A percentile compares a stretch with the other conserved stretches of the same genome.
Evolutionary conservation across 2,888 invertebrate species (phyloP).

Genomic region (Spicauda simplicius): DNA sequence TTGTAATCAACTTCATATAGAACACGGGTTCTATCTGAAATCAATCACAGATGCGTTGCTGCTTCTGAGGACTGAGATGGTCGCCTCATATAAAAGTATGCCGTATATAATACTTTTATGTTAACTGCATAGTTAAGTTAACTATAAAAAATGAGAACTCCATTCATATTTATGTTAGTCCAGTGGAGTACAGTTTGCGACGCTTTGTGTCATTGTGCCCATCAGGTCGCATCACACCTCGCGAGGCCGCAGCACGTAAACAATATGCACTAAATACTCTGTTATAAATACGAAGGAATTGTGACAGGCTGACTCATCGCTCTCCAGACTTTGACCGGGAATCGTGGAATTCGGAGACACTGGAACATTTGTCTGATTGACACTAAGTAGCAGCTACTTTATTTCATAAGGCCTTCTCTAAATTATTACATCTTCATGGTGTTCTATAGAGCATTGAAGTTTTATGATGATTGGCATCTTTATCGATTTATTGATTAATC

Average conservation of each 20-base stretch:
- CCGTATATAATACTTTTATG: too few species aligned
- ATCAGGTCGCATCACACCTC: constrained; percentile 7
- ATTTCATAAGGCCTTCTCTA: neutral
- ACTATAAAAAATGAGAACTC: neutral
- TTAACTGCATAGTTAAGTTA: too few species aligned
- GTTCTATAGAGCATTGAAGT: too few species aligned
- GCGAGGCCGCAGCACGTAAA: constrained; percentile 11
- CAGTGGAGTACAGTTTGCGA: neutral
- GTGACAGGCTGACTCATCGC: constrained; percentile 15
- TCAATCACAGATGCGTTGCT: too few species aligned
- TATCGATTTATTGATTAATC: too few species aligned
- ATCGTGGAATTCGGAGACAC: neutral
- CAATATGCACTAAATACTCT: constrained; percentile 1
- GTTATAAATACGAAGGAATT: constrained; percentile 14
- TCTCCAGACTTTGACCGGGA: constrained; percentile 9
- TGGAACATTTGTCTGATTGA: neutral
- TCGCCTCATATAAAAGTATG: too few species aligned
- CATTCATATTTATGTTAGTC: neutral
- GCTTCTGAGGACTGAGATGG: too few species aligned
- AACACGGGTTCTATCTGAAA: too few species aligned
- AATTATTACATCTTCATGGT: too few species aligned
- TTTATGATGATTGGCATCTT: too few species aligned
- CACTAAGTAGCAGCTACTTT: too few species aligned
- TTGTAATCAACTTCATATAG: too few species aligned
- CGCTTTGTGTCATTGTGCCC: constrained; percentile 22